These are phyloP conservation scores for Automeris io DNA, from an alignment of 2,888 invertebrate species.

Conservation along the genomic window DNA sequence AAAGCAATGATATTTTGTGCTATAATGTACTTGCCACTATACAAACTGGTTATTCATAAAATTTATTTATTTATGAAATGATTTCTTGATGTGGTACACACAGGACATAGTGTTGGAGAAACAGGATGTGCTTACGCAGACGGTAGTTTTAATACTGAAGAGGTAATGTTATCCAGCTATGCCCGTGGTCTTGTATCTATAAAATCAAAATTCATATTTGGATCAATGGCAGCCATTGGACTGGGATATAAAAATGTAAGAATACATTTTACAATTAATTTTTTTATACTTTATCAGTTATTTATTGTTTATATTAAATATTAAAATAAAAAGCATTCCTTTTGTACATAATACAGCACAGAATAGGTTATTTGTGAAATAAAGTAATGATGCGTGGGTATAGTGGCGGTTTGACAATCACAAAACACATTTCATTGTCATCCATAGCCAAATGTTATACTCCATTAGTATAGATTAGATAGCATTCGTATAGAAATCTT, in stretches of 20 bases:
- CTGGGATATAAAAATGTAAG: conserved; percentile 8
- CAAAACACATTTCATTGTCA: too few species aligned
- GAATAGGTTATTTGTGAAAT: background rate
- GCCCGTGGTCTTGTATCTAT: conserved; percentile 6
- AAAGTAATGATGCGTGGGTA: background rate
- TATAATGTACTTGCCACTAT: too few species aligned
- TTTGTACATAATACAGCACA: background rate
- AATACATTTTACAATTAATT: background rate
- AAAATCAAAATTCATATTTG: conserved; percentile 3
- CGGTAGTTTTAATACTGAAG: conserved; percentile 85
- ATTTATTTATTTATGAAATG: too few species aligned
- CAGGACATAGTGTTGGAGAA: conserved; percentile 80
- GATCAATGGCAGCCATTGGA: conserved; percentile 8
- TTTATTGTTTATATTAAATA: background rate
- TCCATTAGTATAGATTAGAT: too few species aligned
- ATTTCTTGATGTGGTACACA: too few species aligned
- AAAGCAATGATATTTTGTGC: too few species aligned
- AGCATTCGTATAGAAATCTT: too few species aligned
- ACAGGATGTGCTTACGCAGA: conserved; percentile 92
- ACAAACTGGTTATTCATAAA: too few species aligned
- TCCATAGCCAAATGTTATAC: too few species aligned
- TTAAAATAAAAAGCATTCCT: too few species aligned
- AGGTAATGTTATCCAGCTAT: conserved; percentile 76
- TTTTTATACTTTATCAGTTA: background rate
- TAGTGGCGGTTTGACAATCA: too few species aligned